Percentiles rank a stretch among this genome's conserved stretches.
Conservation (phyloP, 2,888 invertebrate species). For the Caenorhabditis angaria region DNA sequence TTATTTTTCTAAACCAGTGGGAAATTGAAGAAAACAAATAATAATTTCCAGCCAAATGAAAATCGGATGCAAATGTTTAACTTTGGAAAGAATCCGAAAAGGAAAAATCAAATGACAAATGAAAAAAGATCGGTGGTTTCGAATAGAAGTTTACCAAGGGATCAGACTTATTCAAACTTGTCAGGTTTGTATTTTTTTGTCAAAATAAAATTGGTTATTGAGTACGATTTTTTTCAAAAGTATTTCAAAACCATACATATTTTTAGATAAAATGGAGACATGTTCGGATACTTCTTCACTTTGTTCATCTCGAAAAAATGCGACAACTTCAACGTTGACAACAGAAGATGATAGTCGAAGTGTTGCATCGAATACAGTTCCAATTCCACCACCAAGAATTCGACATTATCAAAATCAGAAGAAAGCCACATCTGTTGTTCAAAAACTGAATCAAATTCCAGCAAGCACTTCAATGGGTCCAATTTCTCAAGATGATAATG, state of each 20-base stretch:
- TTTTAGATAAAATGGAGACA: constrained; percentile 15
- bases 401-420: constrained; percentile 1
- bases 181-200: not conserved
- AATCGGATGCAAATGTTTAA: constrained; percentile 1
- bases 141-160: not conserved
- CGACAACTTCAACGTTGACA: not conserved
- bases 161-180: not conserved
- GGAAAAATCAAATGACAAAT: not conserved
- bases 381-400: constrained; percentile 28
- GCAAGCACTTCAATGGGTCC: constrained; percentile 25
- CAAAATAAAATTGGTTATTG: not conserved
- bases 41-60: not conserved
- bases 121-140: not conserved
- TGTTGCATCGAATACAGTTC: constrained; percentile 21
- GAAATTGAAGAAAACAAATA: not conserved
- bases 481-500: constrained; percentile 16
- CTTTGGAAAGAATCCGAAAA: not conserved
- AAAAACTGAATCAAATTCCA: constrained; percentile 24
- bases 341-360: constrained; percentile 36
- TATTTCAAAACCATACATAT: not conserved
- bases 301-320: constrained; percentile 18
- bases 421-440: not conserved
- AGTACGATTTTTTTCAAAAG: not conserved
- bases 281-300: constrained; percentile 36
- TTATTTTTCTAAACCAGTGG: no score